A percentile compares a stretch with the other conserved stretches of the same genome.
These are phyloP conservation scores for Melanogrammus aeglefinus DNA, from an alignment of 2,797 vertebrate species.

Conservation along the genomic window DNA sequence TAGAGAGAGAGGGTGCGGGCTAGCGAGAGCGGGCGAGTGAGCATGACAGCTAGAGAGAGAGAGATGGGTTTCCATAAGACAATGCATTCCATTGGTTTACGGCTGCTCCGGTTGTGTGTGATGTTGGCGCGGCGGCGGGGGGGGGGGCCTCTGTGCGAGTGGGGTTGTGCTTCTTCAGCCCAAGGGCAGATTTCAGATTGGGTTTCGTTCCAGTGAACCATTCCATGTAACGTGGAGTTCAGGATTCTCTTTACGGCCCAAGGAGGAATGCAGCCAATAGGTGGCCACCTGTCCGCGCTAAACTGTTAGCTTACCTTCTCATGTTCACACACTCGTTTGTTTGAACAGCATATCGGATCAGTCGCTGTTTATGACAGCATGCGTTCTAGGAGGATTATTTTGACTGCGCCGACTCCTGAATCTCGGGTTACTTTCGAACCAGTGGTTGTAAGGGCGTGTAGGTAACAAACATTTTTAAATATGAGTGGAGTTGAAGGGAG, in stretches of 20 bases:
- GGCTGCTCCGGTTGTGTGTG: neutral
- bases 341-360: too few relatives aligned
- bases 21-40: too few relatives aligned
- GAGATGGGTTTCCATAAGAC: neutral
- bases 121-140: neutral
- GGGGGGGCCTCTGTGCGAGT: neutral
- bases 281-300: neutral
- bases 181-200: neutral
- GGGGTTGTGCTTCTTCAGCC: neutral
- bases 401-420: too few relatives aligned
- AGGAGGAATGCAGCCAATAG: neutral
- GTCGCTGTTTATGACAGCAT: too few relatives aligned
- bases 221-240: neutral
- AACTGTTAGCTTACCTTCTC: neutral
- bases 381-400: too few relatives aligned
- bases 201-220: neutral
- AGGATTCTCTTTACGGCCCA: neutral
- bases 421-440: too few relatives aligned
- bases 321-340: too few relatives aligned
- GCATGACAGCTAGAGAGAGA: neutral
- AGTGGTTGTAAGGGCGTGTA: too few relatives aligned
- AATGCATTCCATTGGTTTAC: constrained; percentile 3
- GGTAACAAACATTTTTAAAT: too few relatives aligned
- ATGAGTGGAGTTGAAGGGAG: too few relatives aligned
- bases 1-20: too few relatives aligned